These are phyloP conservation scores for Semnornis frantzii DNA, from an alignment of 2,113 vertebrate species.

Conservation along the genomic window DNA sequence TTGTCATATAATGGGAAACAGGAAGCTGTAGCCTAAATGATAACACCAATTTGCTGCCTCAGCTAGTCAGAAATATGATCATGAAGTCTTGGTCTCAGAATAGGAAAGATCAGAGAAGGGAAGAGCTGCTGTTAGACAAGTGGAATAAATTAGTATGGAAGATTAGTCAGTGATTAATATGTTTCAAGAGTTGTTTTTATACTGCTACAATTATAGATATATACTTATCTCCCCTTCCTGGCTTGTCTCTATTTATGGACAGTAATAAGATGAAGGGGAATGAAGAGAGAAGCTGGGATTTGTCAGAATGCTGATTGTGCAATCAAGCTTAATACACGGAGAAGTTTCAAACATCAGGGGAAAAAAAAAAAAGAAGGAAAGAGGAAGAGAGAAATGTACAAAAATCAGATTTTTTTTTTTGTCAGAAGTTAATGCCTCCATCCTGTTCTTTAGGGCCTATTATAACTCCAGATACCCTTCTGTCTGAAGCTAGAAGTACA, in stretches of 20 bases:
- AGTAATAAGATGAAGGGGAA: conserved; percentile 40
- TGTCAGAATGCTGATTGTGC: conserved; percentile 56
- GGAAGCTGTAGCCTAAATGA: conserved; percentile 33
- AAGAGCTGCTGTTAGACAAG: conserved; percentile 52
- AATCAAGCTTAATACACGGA: conserved; percentile 37
- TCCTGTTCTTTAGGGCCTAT: background rate
- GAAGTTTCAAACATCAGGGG: background rate
- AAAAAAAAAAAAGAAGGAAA: background rate
- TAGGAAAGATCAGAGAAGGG: conserved; percentile 48
- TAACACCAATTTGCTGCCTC: conserved; percentile 35
- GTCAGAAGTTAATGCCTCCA: background rate
- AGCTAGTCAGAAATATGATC: conserved; percentile 31
- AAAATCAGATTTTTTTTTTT: background rate
- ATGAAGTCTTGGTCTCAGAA: conserved; percentile 42
- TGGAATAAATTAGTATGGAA: conserved; percentile 58
- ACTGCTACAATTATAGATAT: conserved; percentile 57
- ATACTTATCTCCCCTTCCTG: conserved; percentile 58
- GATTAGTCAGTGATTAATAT: conserved; percentile 68
- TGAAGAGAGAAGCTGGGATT: conserved; percentile 22
- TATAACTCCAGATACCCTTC: background rate
- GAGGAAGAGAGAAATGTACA: background rate
- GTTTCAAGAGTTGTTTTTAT: conserved; percentile 58
- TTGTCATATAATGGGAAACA: conserved; percentile 24
- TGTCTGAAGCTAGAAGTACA: background rate
- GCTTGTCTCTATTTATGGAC: conserved; percentile 57